These are phyloP conservation scores for Ceyx melanurus DNA, from an alignment of 2,113 vertebrate genomes.

Conservation along the genomic window DNA sequence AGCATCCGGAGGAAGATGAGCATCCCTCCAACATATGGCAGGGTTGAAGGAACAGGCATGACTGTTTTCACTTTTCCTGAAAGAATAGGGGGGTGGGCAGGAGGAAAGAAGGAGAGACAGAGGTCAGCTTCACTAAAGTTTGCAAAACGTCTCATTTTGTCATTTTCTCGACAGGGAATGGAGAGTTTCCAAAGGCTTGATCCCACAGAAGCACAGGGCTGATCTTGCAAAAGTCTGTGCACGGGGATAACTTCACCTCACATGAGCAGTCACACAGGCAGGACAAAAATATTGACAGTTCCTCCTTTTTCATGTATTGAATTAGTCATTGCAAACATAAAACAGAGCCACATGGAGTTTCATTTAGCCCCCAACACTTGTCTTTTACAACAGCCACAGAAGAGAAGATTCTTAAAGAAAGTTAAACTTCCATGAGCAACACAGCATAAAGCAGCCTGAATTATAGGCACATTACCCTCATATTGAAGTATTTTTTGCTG, in stretches of 20 bases:
- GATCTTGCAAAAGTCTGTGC: not conserved
- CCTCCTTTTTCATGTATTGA: not conserved
- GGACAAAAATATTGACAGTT: conserved; percentile 23
- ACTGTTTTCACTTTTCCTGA: conserved; percentile 24
- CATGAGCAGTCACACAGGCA: not conserved
- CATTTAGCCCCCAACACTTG: not conserved
- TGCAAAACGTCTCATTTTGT: not conserved
- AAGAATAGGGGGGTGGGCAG: not conserved
- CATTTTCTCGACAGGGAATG: conserved; percentile 5
- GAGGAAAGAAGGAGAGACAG: not conserved
- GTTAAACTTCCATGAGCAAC: not conserved
- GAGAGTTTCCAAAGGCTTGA: not conserved
- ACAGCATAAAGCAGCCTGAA: not conserved
- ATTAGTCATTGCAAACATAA: not conserved
- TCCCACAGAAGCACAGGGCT: not conserved
- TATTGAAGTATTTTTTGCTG: not conserved
- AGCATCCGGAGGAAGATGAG: not conserved
- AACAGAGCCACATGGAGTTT: not conserved
- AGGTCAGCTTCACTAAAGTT: conserved; percentile 29
- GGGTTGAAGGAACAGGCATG: not conserved
- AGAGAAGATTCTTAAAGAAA: not conserved
- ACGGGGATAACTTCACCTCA: not conserved
- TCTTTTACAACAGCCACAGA: not conserved
- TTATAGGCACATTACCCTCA: not conserved
- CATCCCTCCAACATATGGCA: not conserved